phyloP scores from a whole-genome alignment of 2,113 vertebrate species.

The Labrus mixtus region DNA sequence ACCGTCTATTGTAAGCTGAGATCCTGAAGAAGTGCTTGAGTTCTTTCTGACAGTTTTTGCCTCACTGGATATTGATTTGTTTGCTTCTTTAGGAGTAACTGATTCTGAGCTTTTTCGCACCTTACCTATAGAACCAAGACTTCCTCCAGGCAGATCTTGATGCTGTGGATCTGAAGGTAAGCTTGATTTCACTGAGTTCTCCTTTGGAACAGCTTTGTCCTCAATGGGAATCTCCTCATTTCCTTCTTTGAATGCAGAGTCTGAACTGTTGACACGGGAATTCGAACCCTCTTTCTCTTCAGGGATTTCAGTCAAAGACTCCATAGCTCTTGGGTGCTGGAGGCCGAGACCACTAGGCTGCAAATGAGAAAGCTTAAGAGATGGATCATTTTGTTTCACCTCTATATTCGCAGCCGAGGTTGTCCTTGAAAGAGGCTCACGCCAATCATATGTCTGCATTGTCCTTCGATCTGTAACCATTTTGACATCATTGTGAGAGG shows the following conservation, averaged over 20 bases:
- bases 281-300: slow-evolving; percentile 90
- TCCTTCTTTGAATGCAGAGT: background rate
- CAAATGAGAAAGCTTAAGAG: slow-evolving; percentile 66
- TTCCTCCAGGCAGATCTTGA: background rate
- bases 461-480: slow-evolving; percentile 52
- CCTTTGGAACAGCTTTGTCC: background rate
- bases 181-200: slow-evolving; percentile 2
- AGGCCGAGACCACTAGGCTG: slow-evolving; percentile 82
- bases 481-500: slow-evolving; percentile 70
- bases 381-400: slow-evolving; percentile 77
- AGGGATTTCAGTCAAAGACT: slow-evolving; percentile 88
- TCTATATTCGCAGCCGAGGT: slow-evolving; percentile 82
- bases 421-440: slow-evolving; percentile 74
- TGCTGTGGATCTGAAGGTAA: background rate
- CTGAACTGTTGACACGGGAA: slow-evolving; percentile 80
- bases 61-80: slow-evolving; percentile 13
- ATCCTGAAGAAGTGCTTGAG: slow-evolving; percentile 14
- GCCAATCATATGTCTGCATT: slow-evolving; percentile 18
- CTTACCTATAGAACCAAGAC: background rate
- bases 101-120: background rate
- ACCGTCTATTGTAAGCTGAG: slow-evolving; percentile 63
- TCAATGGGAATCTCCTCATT: slow-evolving; percentile 6
- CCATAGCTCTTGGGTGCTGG: slow-evolving; percentile 86
- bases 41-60: slow-evolving; percentile 31
- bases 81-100: slow-evolving; percentile 13